phyloP scores from a whole-genome alignment of 2,797 vertebrate species.

The Helostoma temminkii region DNA sequence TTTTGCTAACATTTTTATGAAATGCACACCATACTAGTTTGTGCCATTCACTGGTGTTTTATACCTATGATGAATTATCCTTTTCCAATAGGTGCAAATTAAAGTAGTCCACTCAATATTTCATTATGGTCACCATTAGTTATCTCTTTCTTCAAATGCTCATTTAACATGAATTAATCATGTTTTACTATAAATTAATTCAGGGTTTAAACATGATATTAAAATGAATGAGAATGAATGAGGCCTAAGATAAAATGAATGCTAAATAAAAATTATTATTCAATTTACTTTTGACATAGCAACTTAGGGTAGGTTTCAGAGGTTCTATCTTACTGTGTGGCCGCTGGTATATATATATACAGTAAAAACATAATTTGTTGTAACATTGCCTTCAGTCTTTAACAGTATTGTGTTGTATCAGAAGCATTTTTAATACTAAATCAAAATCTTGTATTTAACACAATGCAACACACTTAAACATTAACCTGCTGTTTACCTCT shows the following conservation, averaged over 20 bases:
- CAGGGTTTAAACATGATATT: not conserved
- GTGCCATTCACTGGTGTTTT: not conserved
- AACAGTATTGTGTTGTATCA: not conserved
- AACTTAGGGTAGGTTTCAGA: not conserved
- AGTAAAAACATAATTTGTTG: not conserved
- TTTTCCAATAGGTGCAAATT: not conserved
- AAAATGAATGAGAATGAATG: too few relatives aligned
- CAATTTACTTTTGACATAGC: not conserved
- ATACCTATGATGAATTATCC: not conserved
- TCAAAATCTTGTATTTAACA: constrained; percentile 30
- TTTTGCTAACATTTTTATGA: not conserved
- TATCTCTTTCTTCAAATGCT: not conserved
- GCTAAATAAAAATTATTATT: not conserved
- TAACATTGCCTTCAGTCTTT: not conserved
- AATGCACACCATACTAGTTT: not conserved
- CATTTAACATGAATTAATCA: too few relatives aligned
- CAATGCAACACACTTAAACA: constrained; percentile 24
- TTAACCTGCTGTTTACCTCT: constrained; percentile 29
- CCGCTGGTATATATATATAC: not conserved
- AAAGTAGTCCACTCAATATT: not conserved
- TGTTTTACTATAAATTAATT: too few relatives aligned
- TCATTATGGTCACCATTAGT: not conserved
- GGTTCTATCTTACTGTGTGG: not conserved
- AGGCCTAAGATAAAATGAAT: not conserved
- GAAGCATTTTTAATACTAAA: not conserved